Conservation (phyloP, 2,888 invertebrate genomes). For the Stenichneumon culpator region DNA sequence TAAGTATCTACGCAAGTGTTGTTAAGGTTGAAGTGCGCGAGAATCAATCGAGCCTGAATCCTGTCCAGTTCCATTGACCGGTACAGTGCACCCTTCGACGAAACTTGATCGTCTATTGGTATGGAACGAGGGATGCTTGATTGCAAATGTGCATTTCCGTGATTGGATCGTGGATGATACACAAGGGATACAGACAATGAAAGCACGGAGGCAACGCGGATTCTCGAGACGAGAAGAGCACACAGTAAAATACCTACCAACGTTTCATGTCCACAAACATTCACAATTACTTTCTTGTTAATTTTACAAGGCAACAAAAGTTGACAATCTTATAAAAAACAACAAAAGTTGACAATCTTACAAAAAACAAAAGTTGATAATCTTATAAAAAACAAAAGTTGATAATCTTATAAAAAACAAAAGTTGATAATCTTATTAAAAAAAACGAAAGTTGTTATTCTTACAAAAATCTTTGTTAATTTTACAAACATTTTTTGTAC, state of each 20-base stretch:
- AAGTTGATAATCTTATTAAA: too few species aligned
- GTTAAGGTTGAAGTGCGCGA: background rate
- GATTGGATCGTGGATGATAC: slow-evolving; percentile 20
- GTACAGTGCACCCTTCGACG: background rate
- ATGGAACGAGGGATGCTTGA: slow-evolving; percentile 9
- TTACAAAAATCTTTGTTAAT: too few species aligned
- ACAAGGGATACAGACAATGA: background rate
- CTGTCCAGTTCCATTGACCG: background rate
- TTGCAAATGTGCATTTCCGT: slow-evolving; percentile 35
- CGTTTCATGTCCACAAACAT: too few species aligned
- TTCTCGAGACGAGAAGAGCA: background rate
- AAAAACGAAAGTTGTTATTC: too few species aligned
- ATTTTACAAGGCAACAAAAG: too few species aligned
- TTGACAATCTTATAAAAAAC: too few species aligned
- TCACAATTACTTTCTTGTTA: too few species aligned
- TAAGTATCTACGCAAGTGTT: too few species aligned
- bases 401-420: too few species aligned
- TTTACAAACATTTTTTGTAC: background rate
- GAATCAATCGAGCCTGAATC: background rate
- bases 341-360: too few species aligned
- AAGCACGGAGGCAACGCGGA: background rate
- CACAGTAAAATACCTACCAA: background rate
- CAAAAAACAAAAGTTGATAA: too few species aligned
- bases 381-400: too few species aligned
- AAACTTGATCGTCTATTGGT: slow-evolving; percentile 14